Base-by-base conservation (phyloP, 1,140 invertebrate genomes). In the Polypedilum vanderplanki region DNA sequence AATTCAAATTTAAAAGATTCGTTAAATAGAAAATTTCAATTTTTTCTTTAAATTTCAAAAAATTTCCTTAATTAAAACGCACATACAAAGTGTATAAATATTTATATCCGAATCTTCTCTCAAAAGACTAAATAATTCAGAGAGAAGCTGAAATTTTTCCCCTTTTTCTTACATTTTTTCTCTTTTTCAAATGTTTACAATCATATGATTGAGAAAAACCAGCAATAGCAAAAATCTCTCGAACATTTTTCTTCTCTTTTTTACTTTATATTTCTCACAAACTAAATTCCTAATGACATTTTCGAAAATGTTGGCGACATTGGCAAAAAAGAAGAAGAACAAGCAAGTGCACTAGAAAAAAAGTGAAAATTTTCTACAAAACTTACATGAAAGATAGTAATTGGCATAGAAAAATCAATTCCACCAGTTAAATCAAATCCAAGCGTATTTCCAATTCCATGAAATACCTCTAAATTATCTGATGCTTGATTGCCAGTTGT, bases 391-490 rank as follows among this genome's bases (percentile, higher is more conserved):
- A 93, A 90, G 65, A 94, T 88, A 73, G 90, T 91, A 67, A 95
- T 81, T 22, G 92, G 91, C 78, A 90, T 88, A 75, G 89, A 89
- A 80, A 92, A 93, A 81, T 95, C 92, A 76, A 87, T 87, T 20
- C 93, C 93, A 75, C 93, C 93, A 78, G 91, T 91, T 78, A 96
- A 85, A 76, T 92, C 86, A 83, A 96, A 95, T 75, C 93, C 93
- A 7, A 70, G 10, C 8, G 65, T 70, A 22, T 70, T 70, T 7
- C 65, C 65, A 20, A 70, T 70, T 18, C 65, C 65, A 70, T 70
- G 65, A 70, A 70, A 70, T 0, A 70, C 7, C 10, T 70, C 65
- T 18, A 70, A 70, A 70, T 70, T 70, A 1, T 70, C 65, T 20
- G 65, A 33, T 33, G 5, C 24, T 33, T 33, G 24, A 33, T 33